These are phyloP conservation scores for Enteromius paludinosus DNA, from an alignment of 2,797 vertebrate species.

Conservation along the genomic window DNA sequence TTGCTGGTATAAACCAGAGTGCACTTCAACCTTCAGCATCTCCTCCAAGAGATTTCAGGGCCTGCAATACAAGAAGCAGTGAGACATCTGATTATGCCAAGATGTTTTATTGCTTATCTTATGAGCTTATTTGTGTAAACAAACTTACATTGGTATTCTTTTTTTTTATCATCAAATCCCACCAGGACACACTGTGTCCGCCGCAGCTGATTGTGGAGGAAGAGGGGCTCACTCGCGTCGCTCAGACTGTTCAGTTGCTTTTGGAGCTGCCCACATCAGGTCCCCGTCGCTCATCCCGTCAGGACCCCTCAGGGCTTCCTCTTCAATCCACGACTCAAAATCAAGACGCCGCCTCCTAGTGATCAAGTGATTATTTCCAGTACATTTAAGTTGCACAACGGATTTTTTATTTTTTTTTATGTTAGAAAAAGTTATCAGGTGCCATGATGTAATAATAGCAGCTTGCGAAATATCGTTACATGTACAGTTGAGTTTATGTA, in stretches of 20 bases:
- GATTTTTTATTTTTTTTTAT: background rate
- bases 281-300: conserved; percentile 59
- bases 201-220: conserved; percentile 83
- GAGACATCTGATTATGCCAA: background rate
- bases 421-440: background rate
- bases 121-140: background rate
- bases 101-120: conserved; percentile 16
- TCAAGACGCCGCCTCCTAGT: conserved; percentile 33
- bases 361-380: background rate
- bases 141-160: conserved; percentile 8
- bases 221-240: conserved; percentile 79
- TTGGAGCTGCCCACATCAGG: conserved; percentile 66
- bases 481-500: conserved; percentile 47
- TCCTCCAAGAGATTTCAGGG: background rate
- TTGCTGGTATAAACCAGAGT: conserved; percentile 1
- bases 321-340: conserved; percentile 45
- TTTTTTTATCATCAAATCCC: conserved; percentile 44
- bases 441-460: background rate
- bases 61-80: background rate
- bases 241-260: conserved; percentile 77
- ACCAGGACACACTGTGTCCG: conserved; percentile 83
- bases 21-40: conserved; percentile 1
- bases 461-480: background rate
- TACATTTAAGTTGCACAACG: background rate
- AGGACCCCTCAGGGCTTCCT: conserved; percentile 58